phyloP scores from a whole-genome alignment of 2,888 invertebrate species.

The Coelogynopora nodosa region DNA sequence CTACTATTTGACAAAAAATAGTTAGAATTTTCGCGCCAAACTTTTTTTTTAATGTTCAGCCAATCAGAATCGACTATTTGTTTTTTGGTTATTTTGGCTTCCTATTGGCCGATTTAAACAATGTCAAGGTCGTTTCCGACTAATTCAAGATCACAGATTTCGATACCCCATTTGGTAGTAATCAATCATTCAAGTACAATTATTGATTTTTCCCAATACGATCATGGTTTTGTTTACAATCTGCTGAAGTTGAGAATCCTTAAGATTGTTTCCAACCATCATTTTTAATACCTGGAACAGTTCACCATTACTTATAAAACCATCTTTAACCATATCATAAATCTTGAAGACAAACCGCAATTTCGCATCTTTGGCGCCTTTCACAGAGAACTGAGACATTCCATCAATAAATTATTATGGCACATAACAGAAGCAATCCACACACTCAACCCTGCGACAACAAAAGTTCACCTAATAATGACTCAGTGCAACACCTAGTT shows the following conservation, averaged over 20 bases:
- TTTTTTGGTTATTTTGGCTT: no score
- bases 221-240: conserved; percentile 99
- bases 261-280: conserved; percentile 99
- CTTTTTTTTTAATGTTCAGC: no score
- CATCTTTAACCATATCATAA: conserved; percentile 99
- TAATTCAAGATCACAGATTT: no score
- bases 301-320: conserved; percentile 97
- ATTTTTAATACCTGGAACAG: conserved; percentile 88
- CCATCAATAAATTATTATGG: conserved; percentile 98
- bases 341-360: conserved; percentile 97
- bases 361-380: conserved; percentile 98
- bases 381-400: conserved; percentile 97
- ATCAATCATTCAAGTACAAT: no score
- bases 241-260: conserved; percentile 98
- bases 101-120: no score
- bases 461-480: not conserved
- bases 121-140: no score
- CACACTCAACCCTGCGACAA: not conserved
- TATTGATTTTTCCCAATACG: conserved; percentile 98
- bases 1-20: no score
- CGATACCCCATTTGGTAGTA: no score
- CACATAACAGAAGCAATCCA: not conserved
- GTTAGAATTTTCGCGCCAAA: no score
- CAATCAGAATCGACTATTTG: no score
- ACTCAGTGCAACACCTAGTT: not conserved